Conservation (phyloP, 2,113 vertebrate species). For the Anolis carolinensis region DNA sequence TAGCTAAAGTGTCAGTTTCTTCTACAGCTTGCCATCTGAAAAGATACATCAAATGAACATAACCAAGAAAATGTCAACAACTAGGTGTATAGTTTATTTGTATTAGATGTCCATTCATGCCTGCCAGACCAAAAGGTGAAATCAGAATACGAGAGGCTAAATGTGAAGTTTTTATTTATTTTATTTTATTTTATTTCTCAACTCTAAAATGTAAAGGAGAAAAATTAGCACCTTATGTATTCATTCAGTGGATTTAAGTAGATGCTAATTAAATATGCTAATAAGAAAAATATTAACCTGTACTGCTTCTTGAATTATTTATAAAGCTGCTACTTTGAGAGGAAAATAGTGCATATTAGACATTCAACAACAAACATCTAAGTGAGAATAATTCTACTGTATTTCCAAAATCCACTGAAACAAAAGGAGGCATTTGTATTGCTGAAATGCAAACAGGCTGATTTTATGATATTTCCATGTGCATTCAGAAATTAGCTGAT, state of each 20-base stretch:
- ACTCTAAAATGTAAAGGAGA: background rate
- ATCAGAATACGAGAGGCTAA: no score
- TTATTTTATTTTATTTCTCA: background rate
- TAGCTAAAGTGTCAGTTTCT: background rate
- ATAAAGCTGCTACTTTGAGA: background rate
- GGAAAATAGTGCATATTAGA: background rate
- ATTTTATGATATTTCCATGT: no score
- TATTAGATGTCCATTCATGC: no score
- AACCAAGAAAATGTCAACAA: background rate
- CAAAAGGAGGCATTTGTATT: background rate
- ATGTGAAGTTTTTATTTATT: no score
- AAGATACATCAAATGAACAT: background rate
- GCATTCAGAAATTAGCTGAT: background rate
- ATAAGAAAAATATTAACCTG: background rate
- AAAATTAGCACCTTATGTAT: background rate
- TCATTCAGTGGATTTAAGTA: background rate
- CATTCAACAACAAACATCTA: slow-evolving; percentile 1
- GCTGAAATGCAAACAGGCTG: background rate
- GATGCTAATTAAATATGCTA: background rate
- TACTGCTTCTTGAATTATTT: background rate
- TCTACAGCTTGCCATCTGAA: background rate
- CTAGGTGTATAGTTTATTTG: background rate
- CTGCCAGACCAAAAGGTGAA: background rate
- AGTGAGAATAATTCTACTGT: background rate
- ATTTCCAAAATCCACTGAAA: background rate